Evolutionary conservation across 2,797 vertebrate genomes (phyloP).

Genomic region (Lates japonicus): DNA sequence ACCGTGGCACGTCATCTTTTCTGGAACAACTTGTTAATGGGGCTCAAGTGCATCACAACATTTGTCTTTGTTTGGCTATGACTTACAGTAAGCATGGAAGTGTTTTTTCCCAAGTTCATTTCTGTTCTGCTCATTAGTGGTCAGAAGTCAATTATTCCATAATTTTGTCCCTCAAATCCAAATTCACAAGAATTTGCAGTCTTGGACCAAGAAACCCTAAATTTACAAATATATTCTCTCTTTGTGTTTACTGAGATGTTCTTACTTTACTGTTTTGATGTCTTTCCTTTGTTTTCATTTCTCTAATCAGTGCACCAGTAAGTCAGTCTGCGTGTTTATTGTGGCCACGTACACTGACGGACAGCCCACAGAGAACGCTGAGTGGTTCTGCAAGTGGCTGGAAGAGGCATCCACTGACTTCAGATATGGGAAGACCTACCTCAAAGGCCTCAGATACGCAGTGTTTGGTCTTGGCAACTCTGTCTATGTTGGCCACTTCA

Average conservation of each 20-base stretch:
- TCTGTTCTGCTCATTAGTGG: not conserved
- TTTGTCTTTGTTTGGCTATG: not conserved
- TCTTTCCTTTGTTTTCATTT: not conserved
- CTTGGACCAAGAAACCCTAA: not conserved
- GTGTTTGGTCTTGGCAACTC: constrained; percentile 96
- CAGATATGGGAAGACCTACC: constrained; percentile 90
- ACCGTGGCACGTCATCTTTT: not conserved
- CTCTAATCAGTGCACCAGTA: constrained; percentile 83
- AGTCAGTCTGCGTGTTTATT: constrained; percentile 91
- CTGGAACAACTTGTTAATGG: not conserved
- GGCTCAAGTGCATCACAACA: not conserved
- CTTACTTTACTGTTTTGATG: not conserved
- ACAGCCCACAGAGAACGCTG: constrained; percentile 87
- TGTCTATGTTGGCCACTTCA: constrained; percentile 90
- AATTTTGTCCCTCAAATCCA: not conserved
- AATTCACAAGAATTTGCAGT: not conserved
- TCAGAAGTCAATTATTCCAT: not conserved
- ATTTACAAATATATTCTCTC: not conserved
- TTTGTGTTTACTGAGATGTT: not conserved
- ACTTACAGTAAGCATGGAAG: not conserved
- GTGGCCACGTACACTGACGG: constrained; percentile 94
- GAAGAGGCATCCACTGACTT: constrained; percentile 94
- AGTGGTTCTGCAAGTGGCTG: constrained; percentile 97
- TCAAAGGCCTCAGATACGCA: constrained; percentile 91
- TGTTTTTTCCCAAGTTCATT: not conserved